Evolutionary conservation across 2,888 invertebrate species (phyloP), one percentile per base, ranked within the genome.

Genomic region (Pyrochroa serraticornis): DNA sequence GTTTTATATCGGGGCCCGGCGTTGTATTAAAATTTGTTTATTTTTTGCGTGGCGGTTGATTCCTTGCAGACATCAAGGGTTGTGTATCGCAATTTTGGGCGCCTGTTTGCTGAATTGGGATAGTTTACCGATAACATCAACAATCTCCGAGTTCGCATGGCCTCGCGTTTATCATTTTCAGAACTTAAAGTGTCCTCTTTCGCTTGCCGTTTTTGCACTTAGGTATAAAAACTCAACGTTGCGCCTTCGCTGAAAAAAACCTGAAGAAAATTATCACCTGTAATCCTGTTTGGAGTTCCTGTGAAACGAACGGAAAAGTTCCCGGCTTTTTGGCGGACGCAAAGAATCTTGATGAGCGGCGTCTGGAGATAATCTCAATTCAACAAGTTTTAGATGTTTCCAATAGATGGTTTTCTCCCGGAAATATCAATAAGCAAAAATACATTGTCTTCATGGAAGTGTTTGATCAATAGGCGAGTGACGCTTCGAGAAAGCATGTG

Each of bases 81-180:
- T 66, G 71, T 74, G 75, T 74, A 75, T 75, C 75, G 75, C 75
- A 76, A 77, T 77, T 76, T 71, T 70, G 72, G 76, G 76, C 77
- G 77, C 76, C 76, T 75, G 70, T 71, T 70, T 72, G 71, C 72
- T 70, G 72, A 72, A 76, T 75, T 75, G 74, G 75, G 71, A 74
- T 74, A 73, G 74, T 73, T 75, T 67, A 69, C 73, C 70, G 78
- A 78, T 78, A 78, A 71, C 76, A 78, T 78, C 78, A 78, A 78
- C 78, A 78, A 78, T 78, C 78, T 77, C 68, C 52, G 66, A 71
- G 73, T 72, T 73, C 71, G 72, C 70, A 69, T 71, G 71, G 68
- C 72, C 74, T 68, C 71, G 69, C 77, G 76, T 78, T 77, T 77
- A 73, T 78, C 78, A 78, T 78, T 76, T 74, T 71, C 72, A 62